Base-by-base conservation (phyloP, 2,888 invertebrate genomes). In the Diabrotica balteata region DNA sequence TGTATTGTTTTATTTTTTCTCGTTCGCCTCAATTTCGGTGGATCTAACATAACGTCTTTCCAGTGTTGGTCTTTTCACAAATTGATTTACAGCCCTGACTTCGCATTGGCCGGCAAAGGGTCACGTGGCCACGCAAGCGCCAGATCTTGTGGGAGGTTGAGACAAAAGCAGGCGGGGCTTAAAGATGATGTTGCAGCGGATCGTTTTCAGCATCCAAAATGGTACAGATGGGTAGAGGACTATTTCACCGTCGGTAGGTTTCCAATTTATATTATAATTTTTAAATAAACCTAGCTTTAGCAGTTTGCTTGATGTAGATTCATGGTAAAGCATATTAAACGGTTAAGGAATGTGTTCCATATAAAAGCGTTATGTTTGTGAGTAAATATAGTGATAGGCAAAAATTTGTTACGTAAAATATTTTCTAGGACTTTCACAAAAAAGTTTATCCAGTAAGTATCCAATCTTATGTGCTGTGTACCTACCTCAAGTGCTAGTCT, bases 51-150 rank as follows among this genome's bases (percentile, higher is more conserved):
- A 46, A 49, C 59, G 46, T 11, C 51, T 59, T 50, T 59, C 71
- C 68, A 67, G 52, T 57, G 63, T 64, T 59, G 59, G 73, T 65
- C 67, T 71, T 72, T 67, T 64, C 69, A 69, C 68, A 75, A 80
- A 82, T 83, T 82, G 82, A 83, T 83, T 82, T 80, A 77, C 77
- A 73, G 74, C 65, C 70, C 71, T 73, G 70, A 70, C 43, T 69
- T 71, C 70, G 73, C 63, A 82, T 81, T 82, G 82, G 82, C 68
- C 70, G 72, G 68, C 63, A 17, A 55, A 45, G n/a, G 63, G 64
- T 72, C 80, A 81, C 79, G 80, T 80, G 81, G 75, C 49, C 72
- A 79, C 82, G 83, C 82, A 79, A 71, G 82, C 82, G 82, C 80
- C 68, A 67, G 72, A 59, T 72, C 72, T 67, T 71, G 78, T 78